A percentile compares a stretch with the other conserved stretches of the same genome.
Evolutionary conservation across 2,113 vertebrate species (phyloP).

Genomic region (Labeo rohita): DNA sequence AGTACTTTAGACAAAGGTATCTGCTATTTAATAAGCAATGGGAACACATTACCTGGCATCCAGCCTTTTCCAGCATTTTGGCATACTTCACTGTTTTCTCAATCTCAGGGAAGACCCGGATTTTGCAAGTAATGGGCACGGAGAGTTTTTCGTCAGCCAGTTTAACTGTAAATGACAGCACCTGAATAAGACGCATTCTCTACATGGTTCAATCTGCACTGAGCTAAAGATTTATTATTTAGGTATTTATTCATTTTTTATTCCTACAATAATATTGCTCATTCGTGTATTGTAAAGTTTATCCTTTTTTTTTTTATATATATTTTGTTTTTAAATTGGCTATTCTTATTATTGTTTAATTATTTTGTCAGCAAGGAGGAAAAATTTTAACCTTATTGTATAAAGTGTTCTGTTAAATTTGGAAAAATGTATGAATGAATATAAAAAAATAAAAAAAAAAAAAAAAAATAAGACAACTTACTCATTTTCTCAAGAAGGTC

Average conservation of each 20-base stretch:
- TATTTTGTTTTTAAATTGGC: no score
- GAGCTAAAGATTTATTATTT: not conserved
- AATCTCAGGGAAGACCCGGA: constrained; percentile 92
- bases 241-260: no score
- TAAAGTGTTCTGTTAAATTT: no score
- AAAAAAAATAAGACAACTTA: constrained; percentile 66
- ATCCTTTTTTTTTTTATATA: no score
- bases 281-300: no score
- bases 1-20: not conserved
- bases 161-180: constrained; percentile 77
- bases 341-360: no score
- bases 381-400: no score
- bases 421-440: no score
- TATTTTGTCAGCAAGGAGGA: no score
- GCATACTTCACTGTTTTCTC: constrained; percentile 92
- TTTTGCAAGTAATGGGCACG: constrained; percentile 96
- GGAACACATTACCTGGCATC: constrained; percentile 86
- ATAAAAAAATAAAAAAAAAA: no score
- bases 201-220: not conserved
- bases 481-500: constrained; percentile 92
- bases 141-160: constrained; percentile 91
- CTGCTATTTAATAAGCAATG: not conserved
- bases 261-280: no score
- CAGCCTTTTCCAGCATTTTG: constrained; percentile 94
- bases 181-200: not conserved